Base-by-base conservation (phyloP, 1,140 invertebrate genomes). In the Drosophila orena region DNA sequence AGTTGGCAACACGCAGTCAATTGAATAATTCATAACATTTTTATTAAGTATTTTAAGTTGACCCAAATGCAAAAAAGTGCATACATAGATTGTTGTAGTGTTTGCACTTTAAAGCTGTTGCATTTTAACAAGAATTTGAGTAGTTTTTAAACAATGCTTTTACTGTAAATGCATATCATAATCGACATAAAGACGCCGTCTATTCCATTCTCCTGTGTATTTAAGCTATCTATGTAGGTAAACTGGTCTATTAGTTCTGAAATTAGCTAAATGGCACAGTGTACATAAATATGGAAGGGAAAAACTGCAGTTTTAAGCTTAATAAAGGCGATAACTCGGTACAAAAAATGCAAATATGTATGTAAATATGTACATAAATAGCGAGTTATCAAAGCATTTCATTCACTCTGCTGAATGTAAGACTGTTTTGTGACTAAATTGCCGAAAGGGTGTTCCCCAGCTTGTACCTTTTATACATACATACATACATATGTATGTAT, bases 251-350 rank as follows among this genome's bases (percentile, higher is more conserved):
- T 20, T 17, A 20, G 42, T 20, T 44, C 17, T 20, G n/a, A 20
- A 20, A 22, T 1, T 44, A 30, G 42, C 12, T 20, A 44, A n/a
- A 42, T 43, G 8, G 42, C 12, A 2, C n/a, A 12, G 14, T 30
- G 17, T 30, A 34, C 17, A 11, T 34, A 50, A 50, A 50, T 12
- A n/a, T 49, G 15, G 14, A 12, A 8, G 14, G 1, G 14, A 30
- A 30, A 27, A 47, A n/a, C 14, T 47, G 24, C 14, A 50, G 27
- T 17, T 14, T 5, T 5, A 24, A 14, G 24, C 47, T 17, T n/a
- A 34, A 30, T 34, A 34, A 34, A 30, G 47, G 47, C n/a, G 47
- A 50, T 34, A 50, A 50, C 22, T 27, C 46, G 7, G n/a, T 3
- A 7, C 6, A n/a, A 47, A 30, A 10, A 30, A 30, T 10, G 30